Conservation (phyloP, 1,140 invertebrate genomes). For the Holcopasites calliopsidis region DNA sequence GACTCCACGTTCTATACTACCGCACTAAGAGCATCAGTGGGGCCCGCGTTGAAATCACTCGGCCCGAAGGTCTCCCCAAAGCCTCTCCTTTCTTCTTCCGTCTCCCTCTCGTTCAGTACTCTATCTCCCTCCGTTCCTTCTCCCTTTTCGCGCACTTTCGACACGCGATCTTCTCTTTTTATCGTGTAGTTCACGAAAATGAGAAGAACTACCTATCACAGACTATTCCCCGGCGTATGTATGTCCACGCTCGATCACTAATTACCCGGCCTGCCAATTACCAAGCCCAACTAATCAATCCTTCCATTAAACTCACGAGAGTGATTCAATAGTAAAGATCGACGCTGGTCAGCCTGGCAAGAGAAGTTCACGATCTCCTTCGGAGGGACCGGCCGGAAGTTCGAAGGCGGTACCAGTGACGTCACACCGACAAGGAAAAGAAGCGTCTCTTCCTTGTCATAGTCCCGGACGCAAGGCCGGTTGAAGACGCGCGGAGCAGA, state of each 20-base stretch:
- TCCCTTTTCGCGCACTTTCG: not conserved
- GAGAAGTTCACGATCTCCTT: no score
- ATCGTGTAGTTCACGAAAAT: no score
- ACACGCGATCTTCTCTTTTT: not conserved
- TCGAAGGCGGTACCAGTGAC: not conserved
- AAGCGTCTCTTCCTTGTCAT: not conserved
- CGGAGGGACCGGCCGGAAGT: not conserved
- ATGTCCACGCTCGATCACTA: no score
- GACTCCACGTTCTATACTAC: conserved; percentile 30
- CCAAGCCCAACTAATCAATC: no score
- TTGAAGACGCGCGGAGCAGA: not conserved
- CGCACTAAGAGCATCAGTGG: conserved; percentile 29
- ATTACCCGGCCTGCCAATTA: no score
- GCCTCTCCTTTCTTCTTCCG: not conserved
- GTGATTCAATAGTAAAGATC: no score
- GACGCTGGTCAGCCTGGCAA: no score
- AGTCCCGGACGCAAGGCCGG: not conserved
- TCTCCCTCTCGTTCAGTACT: conserved; percentile 2
- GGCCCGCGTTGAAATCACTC: conserved; percentile 37
- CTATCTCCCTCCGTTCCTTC: not conserved
- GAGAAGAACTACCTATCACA: no score
- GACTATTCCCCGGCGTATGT: no score
- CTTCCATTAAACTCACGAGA: no score
- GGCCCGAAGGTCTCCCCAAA: conserved; percentile 35
- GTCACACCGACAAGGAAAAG: not conserved